Evolutionary conservation across 1,140 invertebrate genomes (phyloP).

Genomic region (Zaprionus tsacasi): DNA sequence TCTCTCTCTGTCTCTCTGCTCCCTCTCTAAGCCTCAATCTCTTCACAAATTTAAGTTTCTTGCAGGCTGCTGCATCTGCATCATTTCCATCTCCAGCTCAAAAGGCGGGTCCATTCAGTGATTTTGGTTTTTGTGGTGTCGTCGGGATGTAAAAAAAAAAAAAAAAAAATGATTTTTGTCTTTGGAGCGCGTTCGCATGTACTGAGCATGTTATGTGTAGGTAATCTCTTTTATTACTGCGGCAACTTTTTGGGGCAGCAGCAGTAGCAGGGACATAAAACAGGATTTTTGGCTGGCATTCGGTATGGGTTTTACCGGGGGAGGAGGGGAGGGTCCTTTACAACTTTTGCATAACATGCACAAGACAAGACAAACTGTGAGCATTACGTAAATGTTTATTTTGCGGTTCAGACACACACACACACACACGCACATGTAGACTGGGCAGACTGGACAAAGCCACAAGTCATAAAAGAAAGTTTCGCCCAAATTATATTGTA

Average conservation of each 20-base stretch:
- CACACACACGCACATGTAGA: not conserved
- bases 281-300: constrained; percentile 56
- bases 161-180: constrained; percentile 56
- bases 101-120: constrained; percentile 35
- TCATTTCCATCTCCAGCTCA: constrained; percentile 17
- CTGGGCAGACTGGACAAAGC: constrained; percentile 27
- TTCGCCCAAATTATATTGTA: constrained; percentile 64
- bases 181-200: constrained; percentile 42
- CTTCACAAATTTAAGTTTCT: constrained; percentile 13
- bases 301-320: too few species aligned
- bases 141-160: not conserved
- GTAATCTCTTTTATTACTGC: constrained; percentile 82
- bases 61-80: constrained; percentile 31
- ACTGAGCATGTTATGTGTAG: constrained; percentile 69
- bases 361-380: constrained; percentile 58
- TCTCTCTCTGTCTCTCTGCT: not conserved
- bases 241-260: constrained; percentile 63
- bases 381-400: constrained; percentile 80
- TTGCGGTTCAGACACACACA: constrained; percentile 39
- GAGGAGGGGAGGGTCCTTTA: constrained; percentile 61
- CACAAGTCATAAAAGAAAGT: constrained; percentile 75
- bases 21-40: not conserved
- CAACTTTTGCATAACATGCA: constrained; percentile 73
- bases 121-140: constrained; percentile 39
- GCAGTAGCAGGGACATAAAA: constrained; percentile 64